Evolutionary conservation across 2,797 vertebrate species (phyloP), one percentile per base, ranked within the genome.

Genomic region (Sebastes alutus): DNA sequence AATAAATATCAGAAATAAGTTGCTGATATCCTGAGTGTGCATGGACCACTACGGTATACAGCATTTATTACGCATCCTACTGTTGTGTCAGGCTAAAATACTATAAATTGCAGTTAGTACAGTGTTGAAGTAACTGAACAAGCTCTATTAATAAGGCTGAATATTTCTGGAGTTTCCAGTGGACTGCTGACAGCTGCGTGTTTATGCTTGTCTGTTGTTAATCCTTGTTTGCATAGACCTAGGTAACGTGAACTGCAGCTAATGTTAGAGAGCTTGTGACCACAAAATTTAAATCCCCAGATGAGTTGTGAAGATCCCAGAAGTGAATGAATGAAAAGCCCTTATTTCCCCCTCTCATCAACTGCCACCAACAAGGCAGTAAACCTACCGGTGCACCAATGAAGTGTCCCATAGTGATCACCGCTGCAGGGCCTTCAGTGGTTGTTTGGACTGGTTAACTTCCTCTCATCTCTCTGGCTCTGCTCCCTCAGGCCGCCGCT

Each of bases 401-500:
- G 74, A 79, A 65, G 76, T 2, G 46, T 75, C 79, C 54, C 66
- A 52, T 52, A 20, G 58, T 25, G 60, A 72, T 77, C 66, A 63
- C 1, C 9, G 61, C 81, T 88, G 83, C 67, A n/a, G 80, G 80
- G 72, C 80, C 55, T 69, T 65, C 68, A 20, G 72, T 1, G n/a
- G 81, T 75, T 85, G 74, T 86, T 90, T 81, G 60, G 77, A 66
- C 81, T 46, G 62, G 61, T 72, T 64, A 3, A 25, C 69, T 82
- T 87, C 79, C 82, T 83, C 72, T 75, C 58, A 30, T 55, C 32
- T 82, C 32, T 14, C 18, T 60, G 35, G 20, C 38, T 38, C 23
- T 16, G 59, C 58, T 85, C 59, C 77, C 74, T 78, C 30, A 56
- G 77, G 79, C 77, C 6, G 1, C 54, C 54, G 25, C 49, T 81